Percentiles rank a stretch among this genome's conserved stretches.
These are phyloP conservation scores for Phania funesta DNA, from an alignment of 2,888 invertebrate species.

Conservation along the genomic window DNA sequence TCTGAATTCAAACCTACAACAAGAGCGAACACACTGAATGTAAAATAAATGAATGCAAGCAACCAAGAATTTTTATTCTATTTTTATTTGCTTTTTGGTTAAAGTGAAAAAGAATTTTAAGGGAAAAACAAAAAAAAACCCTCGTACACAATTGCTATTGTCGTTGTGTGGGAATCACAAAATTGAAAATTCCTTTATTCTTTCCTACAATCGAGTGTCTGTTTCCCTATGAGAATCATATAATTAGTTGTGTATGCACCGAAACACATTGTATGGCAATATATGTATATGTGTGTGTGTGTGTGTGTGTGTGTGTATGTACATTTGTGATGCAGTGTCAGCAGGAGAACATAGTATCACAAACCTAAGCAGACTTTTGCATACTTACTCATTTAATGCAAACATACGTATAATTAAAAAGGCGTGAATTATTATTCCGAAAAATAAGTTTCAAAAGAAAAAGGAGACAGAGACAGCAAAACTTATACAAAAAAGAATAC, in stretches of 20 bases:
- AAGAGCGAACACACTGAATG: constrained; percentile 24
- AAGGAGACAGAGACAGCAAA: background rate
- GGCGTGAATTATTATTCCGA: constrained; percentile 71
- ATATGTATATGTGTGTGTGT: background rate
- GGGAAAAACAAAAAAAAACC: constrained; percentile 3
- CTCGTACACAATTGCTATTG: constrained; percentile 10
- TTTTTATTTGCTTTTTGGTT: constrained; percentile 31
- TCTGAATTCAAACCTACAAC: constrained; percentile 43
- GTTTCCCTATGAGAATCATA: constrained; percentile 6
- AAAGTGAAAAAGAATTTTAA: constrained; percentile 23
- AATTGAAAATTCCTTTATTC: constrained; percentile 45
- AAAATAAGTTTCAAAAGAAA: constrained; percentile 68
- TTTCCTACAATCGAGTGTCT: constrained; percentile 10
- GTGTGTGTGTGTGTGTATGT: background rate
- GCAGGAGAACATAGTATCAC: constrained; percentile 58
- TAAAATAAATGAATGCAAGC: constrained; percentile 20
- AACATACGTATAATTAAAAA: constrained; percentile 70
- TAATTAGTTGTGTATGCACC: constrained; percentile 11
- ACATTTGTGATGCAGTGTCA: constrained; percentile 22
- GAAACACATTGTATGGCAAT: background rate
- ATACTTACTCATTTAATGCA: background rate
- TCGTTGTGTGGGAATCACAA: constrained; percentile 30
- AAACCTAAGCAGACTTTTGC: background rate
- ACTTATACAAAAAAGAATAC: constrained; percentile 42
- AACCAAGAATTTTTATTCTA: constrained; percentile 19